Base-by-base conservation (phyloP, 1,140 invertebrate genomes). In the Bombus pyrosoma region DNA sequence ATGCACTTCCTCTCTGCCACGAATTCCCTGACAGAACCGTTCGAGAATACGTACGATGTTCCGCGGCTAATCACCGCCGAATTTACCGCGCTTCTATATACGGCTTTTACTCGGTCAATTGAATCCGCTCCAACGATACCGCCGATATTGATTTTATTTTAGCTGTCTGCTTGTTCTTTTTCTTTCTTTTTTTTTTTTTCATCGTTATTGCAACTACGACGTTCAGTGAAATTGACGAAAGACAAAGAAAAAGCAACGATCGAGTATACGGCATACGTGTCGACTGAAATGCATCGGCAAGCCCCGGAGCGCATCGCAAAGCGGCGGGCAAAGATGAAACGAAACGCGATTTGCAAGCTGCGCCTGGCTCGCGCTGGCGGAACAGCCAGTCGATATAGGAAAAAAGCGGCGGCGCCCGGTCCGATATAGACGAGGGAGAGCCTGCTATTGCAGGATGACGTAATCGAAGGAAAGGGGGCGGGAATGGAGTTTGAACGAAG, bases 391-490 rank as follows among this genome's bases (percentile, higher is more conserved):
- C 72, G 81, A 83, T 47, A 66, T 66, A 76, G 22, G 13, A 25
- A 39, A 72, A 72, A 32, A 34, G 66, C 15, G 13, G 18, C 34
- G 62, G 59, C 34, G 69, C 69, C 39, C 34, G 77, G 69, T 72
- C 75, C 81, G 85, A 86, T 87, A 77, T 68, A 86, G 66, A 59
- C n/a, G 34, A 43, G 37, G 37, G 71, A 34, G 39, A 57, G 66
- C 66, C 32, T 53, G 47, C 47, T 47, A 75, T 82, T 37, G 81
- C 72, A 59, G 18, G 53, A n/a, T 28, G 77, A 37, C 32, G 64
- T 74, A 74, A 83, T 75, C 68, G 80, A 83, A 74, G 72, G 86
- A 59, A 73, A 75, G 72, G 79, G 39, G 75, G 32, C n/a, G n/a
- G 15, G 37, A 10, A 10, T 39, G 25, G 22, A 69, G 34, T 69